Conservation (phyloP, 1,140 invertebrate genomes). For the Solenopsis invicta region DNA sequence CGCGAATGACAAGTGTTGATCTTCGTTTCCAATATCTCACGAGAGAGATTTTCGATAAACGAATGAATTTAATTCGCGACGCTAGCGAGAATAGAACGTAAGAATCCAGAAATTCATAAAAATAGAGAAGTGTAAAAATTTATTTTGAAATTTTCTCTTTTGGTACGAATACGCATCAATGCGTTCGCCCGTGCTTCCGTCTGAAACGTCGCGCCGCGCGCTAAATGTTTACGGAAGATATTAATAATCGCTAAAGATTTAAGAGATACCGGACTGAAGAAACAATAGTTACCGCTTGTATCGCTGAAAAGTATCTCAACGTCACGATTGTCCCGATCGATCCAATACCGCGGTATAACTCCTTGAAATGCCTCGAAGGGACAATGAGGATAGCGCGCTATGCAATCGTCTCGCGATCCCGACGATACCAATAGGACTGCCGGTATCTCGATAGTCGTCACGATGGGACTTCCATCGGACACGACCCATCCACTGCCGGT, state of each 20-base stretch:
- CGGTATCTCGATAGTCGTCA: background rate
- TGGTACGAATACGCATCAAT: too few species aligned
- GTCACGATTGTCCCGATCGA: background rate
- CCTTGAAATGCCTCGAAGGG: background rate
- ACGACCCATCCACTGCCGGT: constrained; percentile 64
- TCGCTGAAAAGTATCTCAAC: background rate
- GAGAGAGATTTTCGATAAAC: background rate
- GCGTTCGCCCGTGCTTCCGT: too few species aligned
- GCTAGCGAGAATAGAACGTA: constrained; percentile 16
- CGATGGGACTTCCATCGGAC: constrained; percentile 72
- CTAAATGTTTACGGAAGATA: background rate
- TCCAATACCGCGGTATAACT: too few species aligned
- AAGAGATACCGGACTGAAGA: background rate
- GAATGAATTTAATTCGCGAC: background rate
- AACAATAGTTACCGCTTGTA: background rate
- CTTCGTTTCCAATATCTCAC: background rate
- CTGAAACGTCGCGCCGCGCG: background rate
- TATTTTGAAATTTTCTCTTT: constrained; percentile 8
- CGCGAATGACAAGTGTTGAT: background rate
- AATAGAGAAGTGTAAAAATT: constrained; percentile 16
- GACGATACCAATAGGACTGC: background rate
- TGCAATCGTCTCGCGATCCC: too few species aligned
- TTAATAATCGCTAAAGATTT: background rate
- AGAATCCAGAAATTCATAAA: background rate
- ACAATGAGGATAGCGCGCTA: background rate